Conservation (phyloP, 2,113 vertebrate species). For the Archocentrus centrarchus region DNA sequence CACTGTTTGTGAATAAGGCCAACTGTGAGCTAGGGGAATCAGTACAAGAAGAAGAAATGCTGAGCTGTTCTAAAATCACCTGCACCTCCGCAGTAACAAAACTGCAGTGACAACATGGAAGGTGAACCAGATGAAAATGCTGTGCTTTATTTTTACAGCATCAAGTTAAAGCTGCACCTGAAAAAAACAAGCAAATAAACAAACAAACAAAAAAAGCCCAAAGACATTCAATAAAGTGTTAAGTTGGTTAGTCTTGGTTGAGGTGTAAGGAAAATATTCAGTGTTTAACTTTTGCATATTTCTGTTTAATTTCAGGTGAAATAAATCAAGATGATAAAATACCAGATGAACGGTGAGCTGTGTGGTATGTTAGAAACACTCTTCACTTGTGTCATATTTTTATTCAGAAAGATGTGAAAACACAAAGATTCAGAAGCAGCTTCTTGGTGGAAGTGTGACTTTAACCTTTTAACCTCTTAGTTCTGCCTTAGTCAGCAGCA, state of each 20-base stretch:
- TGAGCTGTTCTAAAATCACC: background rate
- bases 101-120: background rate
- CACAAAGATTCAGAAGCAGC: background rate
- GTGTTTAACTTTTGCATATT: background rate
- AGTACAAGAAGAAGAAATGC: background rate
- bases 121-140: background rate
- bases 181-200: background rate
- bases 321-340: background rate
- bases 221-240: background rate
- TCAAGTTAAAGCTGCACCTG: background rate
- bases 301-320: background rate
- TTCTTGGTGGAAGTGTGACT: background rate
- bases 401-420: background rate
- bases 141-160: background rate
- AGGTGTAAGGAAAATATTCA: background rate
- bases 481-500: conserved; percentile 19
- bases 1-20: too few relatives aligned
- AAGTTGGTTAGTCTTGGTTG: background rate
- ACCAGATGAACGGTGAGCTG: background rate
- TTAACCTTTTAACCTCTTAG: conserved; percentile 45
- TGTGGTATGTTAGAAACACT: background rate
- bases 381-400: background rate
- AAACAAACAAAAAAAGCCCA: background rate
- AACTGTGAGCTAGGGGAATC: background rate
- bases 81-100: background rate